A percentile compares a stretch with the other conserved stretches of the same genome.
These are phyloP conservation scores for Pseudochaenichthys georgianus DNA, from an alignment of 2,797 vertebrate species.

Conservation along the genomic window DNA sequence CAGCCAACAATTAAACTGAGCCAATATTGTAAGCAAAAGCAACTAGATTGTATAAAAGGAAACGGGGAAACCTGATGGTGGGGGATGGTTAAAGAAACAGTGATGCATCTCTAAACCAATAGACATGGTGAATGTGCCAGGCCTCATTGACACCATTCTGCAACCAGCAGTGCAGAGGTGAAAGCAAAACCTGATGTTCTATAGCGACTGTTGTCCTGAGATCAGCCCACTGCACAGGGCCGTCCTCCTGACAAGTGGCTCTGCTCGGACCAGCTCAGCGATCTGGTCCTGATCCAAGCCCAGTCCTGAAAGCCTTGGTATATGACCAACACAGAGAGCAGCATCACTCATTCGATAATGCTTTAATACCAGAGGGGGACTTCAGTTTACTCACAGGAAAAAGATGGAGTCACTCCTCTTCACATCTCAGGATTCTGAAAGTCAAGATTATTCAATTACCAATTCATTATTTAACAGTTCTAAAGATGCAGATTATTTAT, in stretches of 20 bases:
- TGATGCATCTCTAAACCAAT: neutral
- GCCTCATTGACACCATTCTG: slow-evolving; percentile 80
- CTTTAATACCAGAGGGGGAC: no score
- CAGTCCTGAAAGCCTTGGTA: slow-evolving; percentile 76
- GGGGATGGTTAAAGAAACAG: no score
- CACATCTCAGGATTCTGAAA: neutral
- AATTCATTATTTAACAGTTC: no score
- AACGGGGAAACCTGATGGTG: no score
- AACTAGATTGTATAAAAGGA: no score
- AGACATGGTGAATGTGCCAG: slow-evolving; percentile 60
- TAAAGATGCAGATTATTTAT: no score
- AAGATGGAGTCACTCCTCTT: no score
- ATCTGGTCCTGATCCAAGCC: neutral
- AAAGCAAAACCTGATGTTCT: slow-evolving; percentile 80
- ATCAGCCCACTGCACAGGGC: slow-evolving; percentile 57
- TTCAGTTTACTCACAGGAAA: no score
- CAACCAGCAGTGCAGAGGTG: slow-evolving; percentile 65
- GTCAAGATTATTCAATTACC: neutral
- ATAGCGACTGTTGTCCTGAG: slow-evolving; percentile 59
- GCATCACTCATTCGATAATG: no score
- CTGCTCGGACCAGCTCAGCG: neutral
- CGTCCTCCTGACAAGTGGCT: neutral
- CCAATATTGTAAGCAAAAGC: no score
- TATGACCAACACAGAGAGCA: no score
- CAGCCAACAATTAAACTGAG: no score